Evolutionary conservation across 64 coral and sea anemone species (phyloP), one percentile per base, ranked within the genome.

Genomic region (Astreopora myriophthalma): DNA sequence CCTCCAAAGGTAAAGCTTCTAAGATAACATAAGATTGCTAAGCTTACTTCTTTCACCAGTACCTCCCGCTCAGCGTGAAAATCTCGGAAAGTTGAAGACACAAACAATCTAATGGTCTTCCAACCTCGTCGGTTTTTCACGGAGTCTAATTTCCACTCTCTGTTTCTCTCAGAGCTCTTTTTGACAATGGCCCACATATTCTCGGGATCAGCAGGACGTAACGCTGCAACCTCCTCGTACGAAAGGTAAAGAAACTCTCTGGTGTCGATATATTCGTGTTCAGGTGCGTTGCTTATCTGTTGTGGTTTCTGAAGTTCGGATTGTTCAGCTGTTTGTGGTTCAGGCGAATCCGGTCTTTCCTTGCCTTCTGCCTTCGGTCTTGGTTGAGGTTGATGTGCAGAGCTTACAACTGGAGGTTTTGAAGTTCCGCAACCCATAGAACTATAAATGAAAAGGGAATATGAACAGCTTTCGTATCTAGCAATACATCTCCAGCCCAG

Each of bases 81-180:
- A 74, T 99, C 97, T 13, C 90, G 90, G 51, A 99, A 99, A n/a
- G 97, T 99, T 28, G 97, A 99, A 13, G 97, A 99, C n/a, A 99
- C 97, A 58, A 99, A 99, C 46, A 99, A 72, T 20, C 97, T 87
- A 83, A 99, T 99, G 6, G 97, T 99, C 71, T 99, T 99, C 97
- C 97, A 99, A 2, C 97, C 97, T 84, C 94, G 74, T 62, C 97
- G 80, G 36, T 95, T 99, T 34, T 99, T 93, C 1, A 95, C 94
- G 2, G 90, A 92, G 7, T 99, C 80, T 14, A 99, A 55, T 23
- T 79, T 93, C 97, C 94, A 93, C 58, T 96, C 91, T 49, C 48
- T 96, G 28, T 88, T 74, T 8, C 73, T 77, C 24, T 86, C 73
- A 6, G 94, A 99, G 1, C 94, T 99, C 73, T 94, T 93, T 27